Conservation (phyloP, 2,888 invertebrate species). For the Isoperla grammatica region DNA sequence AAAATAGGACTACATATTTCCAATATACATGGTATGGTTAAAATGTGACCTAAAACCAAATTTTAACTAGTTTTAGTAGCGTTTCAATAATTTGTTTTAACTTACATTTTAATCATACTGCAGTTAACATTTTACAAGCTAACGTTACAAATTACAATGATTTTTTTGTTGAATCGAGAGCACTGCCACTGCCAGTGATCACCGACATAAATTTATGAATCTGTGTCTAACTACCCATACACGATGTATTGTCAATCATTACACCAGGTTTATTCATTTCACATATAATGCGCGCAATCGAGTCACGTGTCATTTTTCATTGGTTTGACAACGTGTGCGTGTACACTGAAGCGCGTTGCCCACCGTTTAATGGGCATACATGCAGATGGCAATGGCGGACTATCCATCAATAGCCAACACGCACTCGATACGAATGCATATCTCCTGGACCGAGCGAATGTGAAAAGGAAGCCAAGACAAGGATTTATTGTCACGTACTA, state of each 20-base stretch:
- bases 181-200: no score
- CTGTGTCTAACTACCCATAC: no score
- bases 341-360: background rate
- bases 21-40: no score
- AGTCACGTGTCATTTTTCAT: constrained; percentile 4
- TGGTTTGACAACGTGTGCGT: background rate
- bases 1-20: no score
- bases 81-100: no score
- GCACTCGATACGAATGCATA: background rate
- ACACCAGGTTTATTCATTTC: background rate
- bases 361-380: constrained; percentile 1
- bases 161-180: no score
- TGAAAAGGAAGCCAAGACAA: background rate
- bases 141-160: no score
- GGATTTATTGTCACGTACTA: background rate
- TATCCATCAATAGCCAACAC: background rate
- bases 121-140: no score
- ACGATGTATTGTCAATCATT: background rate
- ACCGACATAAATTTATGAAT: no score
- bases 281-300: background rate
- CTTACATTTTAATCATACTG: no score
- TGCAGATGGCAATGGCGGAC: constrained; percentile 1
- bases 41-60: no score
- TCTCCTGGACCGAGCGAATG: background rate
- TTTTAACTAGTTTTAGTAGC: no score